These are phyloP conservation scores for Styela clava DNA, from an alignment of 23 tunicate genomes.

Conservation along the genomic window DNA sequence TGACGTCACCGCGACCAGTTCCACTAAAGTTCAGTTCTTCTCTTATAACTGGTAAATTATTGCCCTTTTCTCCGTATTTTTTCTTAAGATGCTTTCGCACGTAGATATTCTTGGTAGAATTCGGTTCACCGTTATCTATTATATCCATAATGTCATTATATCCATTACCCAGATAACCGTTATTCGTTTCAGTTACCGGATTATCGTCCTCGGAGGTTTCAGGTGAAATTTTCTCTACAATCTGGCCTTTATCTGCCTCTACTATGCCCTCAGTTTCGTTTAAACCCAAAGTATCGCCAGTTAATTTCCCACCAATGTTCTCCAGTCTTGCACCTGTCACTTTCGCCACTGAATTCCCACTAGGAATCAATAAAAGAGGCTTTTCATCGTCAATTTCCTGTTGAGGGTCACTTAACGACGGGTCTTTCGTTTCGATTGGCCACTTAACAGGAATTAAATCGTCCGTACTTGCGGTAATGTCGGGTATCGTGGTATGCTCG, in stretches of 20 bases:
- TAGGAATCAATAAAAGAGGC: neutral
- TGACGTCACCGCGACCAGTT: neutral
- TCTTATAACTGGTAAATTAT: neutral
- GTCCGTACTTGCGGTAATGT: neutral
- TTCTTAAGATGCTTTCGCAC: neutral
- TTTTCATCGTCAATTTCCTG: neutral
- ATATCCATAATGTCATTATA: too few species aligned
- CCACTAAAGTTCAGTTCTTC: neutral
- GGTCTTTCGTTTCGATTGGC: neutral
- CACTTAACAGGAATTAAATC: neutral
- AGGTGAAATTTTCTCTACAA: neutral
- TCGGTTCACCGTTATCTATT: too few species aligned
- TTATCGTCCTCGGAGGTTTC: too few species aligned
- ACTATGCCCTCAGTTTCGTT: neutral
- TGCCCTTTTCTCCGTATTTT: neutral
- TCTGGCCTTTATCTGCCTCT: neutral
- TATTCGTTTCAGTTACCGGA: too few species aligned
- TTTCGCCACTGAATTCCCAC: neutral
- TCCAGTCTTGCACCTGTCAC: neutral
- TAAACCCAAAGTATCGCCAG: neutral
- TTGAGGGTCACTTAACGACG: neutral
- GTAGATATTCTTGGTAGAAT: neutral
- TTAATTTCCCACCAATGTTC: neutral
- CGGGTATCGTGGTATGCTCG: neutral
- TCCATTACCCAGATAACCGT: too few species aligned